Conservation (phyloP, 2,797 vertebrate genomes). For the Euthynnus affinis region DNA sequence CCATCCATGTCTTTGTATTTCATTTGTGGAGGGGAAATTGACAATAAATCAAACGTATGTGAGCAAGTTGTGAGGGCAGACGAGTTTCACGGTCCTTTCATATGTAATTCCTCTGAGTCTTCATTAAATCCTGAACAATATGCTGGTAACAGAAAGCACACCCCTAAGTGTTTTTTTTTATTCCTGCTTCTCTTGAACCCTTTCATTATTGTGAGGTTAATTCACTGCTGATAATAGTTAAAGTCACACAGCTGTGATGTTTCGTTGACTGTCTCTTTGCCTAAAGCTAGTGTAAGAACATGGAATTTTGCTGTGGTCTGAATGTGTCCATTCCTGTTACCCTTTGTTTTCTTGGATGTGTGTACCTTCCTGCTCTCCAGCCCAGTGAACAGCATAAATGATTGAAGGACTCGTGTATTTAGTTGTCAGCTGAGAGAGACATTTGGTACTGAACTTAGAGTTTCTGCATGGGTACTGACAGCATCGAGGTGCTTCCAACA, state of each 20-base stretch:
- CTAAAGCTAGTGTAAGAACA: constrained; percentile 23
- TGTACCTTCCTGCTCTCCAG: constrained; percentile 59
- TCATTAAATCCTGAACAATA: constrained; percentile 28
- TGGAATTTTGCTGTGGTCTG: constrained; percentile 52
- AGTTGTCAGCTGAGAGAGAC: constrained; percentile 71
- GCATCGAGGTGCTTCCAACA: constrained; percentile 38
- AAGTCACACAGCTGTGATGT: constrained; percentile 8
- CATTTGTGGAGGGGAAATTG: neutral
- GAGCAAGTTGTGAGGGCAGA: neutral
- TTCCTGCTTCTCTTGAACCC: neutral
- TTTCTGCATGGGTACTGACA: constrained; percentile 53
- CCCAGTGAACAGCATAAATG: constrained; percentile 63
- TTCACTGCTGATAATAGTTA: neutral
- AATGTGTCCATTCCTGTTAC: constrained; percentile 63
- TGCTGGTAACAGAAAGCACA: neutral
- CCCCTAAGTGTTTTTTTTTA: constrained; percentile 1
- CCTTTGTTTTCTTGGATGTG: constrained; percentile 51
- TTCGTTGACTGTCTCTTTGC: constrained; percentile 7
- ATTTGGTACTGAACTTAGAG: constrained; percentile 54
- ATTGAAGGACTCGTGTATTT: constrained; percentile 65
- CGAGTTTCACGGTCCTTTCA: constrained; percentile 11
- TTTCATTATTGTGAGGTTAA: constrained; percentile 27
- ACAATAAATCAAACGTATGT: constrained; percentile 1
- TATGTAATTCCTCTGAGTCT: neutral
- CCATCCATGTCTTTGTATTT: neutral